Percentiles rank a stretch among this genome's conserved stretches.
Conservation (phyloP, 1,140 invertebrate species). For the Muscidifurax raptorellus region DNA sequence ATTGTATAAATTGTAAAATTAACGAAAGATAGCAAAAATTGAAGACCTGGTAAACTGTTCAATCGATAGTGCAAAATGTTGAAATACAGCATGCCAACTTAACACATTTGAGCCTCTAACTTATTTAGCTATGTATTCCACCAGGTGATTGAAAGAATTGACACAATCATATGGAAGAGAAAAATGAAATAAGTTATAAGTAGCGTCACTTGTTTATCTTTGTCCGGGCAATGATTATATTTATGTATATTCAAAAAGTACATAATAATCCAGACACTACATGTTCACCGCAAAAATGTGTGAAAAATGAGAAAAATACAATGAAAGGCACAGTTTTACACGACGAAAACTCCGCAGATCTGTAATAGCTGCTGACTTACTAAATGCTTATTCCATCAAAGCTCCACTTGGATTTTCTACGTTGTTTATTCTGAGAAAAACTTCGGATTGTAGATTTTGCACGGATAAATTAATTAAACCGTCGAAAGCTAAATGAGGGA, state of each 20-base stretch:
- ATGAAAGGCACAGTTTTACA: neutral
- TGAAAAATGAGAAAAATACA: slow-evolving; percentile 14
- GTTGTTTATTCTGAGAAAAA: slow-evolving; percentile 24
- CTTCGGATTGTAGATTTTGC: slow-evolving; percentile 39
- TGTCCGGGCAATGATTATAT: slow-evolving; percentile 30
- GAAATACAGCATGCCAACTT: slow-evolving; percentile 38
- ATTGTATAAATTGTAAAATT: slow-evolving; percentile 53
- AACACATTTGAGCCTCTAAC: slow-evolving; percentile 38
- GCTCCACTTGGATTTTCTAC: slow-evolving; percentile 11
- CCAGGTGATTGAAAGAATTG: slow-evolving; percentile 15
- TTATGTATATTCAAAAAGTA: slow-evolving; percentile 28
- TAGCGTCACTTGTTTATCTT: slow-evolving; percentile 52
- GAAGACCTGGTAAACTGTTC: slow-evolving; percentile 8
- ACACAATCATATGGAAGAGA: slow-evolving; percentile 15
- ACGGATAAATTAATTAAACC: slow-evolving; percentile 16
- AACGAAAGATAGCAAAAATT: slow-evolving; percentile 33
- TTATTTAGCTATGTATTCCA: slow-evolving; percentile 22
- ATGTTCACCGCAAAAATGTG: slow-evolving; percentile 7
- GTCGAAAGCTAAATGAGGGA: neutral
- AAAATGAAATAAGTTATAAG: slow-evolving; percentile 11
- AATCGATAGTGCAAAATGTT: slow-evolving; percentile 29
- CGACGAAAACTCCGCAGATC: slow-evolving; percentile 8
- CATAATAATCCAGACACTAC: slow-evolving; percentile 20
- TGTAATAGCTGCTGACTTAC: slow-evolving; percentile 27
- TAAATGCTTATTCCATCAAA: slow-evolving; percentile 28